Evolutionary conservation across 2,888 invertebrate species (phyloP), one percentile per base, ranked within the genome.

Genomic region (Allacma fusca): DNA sequence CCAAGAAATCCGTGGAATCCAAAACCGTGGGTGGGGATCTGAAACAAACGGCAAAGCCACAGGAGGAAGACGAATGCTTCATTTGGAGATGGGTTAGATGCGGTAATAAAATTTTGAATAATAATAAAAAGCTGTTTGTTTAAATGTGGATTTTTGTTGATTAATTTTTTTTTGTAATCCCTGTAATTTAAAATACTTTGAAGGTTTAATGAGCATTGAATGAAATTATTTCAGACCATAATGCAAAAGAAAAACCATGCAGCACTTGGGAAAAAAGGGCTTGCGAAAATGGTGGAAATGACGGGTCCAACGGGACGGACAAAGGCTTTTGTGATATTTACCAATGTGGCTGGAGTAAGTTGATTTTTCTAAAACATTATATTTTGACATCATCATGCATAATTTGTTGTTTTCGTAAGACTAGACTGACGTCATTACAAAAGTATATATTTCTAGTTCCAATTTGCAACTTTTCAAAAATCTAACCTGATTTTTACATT

Each of bases 331-430:
- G 62, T 16, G 62, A 62, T 9, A 62, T 62, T 16, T 62, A 24
- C 23, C 62, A 62, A 62, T 62, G 62, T 24, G 62, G 62, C 24
- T 62, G 62, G 62, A 62, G 62, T 62, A 62, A 62, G 62, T 62
- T 59, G 7, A 59, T 13, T n/a, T 59, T 59, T 5, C 23, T 59
- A 59, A 59, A 59, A 59, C n/a, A 13, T 59, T 13, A n/a, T 59
- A 59, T 13, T 59, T 59, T n/a, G n/a, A n/a, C n/a, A n/a, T n/a
- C n/a, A n/a, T n/a, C n/a, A n/a, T n/a, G n/a, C n/a, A n/a, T n/a
- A n/a, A n/a, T n/a, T n/a, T n/a, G n/a, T n/a, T n/a, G n/a, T n/a
- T n/a, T n/a, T n/a, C n/a, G n/a, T n/a, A n/a, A n/a, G n/a, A n/a
- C n/a, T n/a, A n/a, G n/a, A n/a, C n/a, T n/a, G n/a, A n/a, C n/a